A percentile compares a stretch with the other conserved stretches of the same genome.
Conservation (phyloP, 2,113 vertebrate species). For the Mus musculus region GRCm39 chr9:23833001-23833500, state of each 20-base stretch:
- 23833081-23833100: not conserved
- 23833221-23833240: not conserved
- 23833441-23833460: not conserved
- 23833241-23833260: not conserved
- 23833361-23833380: accelerated
- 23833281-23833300: not conserved
- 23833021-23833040: not conserved
- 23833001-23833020: not conserved
- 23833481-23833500: not conserved
- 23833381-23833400: not conserved
- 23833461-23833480: not conserved
- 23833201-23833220: not conserved
- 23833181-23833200: not conserved
- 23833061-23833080: not conserved
- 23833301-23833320: not conserved
- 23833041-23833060: not conserved
- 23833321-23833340: not conserved
- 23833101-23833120: not conserved
- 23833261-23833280: not conserved
- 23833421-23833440: not conserved
- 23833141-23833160: not conserved
- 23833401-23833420: not conserved
- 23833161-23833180: not conserved
- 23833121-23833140: not conserved
- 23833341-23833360: not conserved